These are phyloP conservation scores for Calypte anna DNA, from an alignment of 2,113 vertebrate genomes.

Conservation along the genomic window DNA sequence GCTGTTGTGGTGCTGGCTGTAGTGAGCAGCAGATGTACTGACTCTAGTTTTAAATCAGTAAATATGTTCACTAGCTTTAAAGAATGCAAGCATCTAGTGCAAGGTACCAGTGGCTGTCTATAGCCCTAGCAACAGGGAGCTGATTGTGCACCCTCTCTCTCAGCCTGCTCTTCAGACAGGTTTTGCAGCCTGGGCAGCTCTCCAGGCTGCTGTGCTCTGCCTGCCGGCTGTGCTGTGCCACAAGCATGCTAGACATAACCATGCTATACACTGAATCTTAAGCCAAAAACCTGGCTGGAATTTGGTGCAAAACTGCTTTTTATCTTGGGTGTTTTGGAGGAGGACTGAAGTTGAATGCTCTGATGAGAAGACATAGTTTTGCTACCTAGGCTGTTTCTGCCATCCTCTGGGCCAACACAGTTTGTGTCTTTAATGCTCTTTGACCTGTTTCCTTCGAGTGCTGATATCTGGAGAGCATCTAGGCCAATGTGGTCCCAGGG, in stretches of 20 bases:
- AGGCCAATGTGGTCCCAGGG: background rate
- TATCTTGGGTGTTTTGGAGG: background rate
- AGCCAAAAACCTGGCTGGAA: background rate
- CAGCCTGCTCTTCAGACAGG: background rate
- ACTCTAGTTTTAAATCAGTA: background rate
- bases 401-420: background rate
- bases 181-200: background rate
- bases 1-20: background rate
- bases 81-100: too few species aligned
- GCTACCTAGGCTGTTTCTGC: background rate
- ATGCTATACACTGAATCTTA: background rate
- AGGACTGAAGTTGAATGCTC: background rate
- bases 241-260: background rate
- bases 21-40: background rate
- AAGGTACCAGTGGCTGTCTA: background rate
- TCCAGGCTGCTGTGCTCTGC: constrained; percentile 6
- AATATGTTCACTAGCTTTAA: background rate
- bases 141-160: background rate
- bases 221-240: background rate
- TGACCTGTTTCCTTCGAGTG: background rate
- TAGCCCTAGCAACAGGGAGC: background rate
- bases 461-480: background rate
- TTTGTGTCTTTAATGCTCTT: background rate
- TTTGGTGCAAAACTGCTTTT: background rate
- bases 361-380: background rate